phyloP scores from a whole-genome alignment of 92 coral and sea anemone genomes.

The Isaurus tuberculatus region DNA sequence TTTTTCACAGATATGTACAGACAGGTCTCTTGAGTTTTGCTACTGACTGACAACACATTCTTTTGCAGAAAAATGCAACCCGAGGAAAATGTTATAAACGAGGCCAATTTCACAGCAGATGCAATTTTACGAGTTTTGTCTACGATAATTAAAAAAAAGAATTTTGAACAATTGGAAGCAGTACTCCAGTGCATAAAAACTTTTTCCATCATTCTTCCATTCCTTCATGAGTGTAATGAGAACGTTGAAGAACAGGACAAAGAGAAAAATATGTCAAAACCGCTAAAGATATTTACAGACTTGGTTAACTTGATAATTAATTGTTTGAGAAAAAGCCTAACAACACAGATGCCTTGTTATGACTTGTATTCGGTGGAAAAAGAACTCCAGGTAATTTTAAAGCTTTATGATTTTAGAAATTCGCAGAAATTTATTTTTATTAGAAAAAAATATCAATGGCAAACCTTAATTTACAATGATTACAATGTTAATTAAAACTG shows the following conservation, averaged over 20 bases:
- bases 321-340: neutral
- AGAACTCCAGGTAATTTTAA: conserved; percentile 20
- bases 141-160: neutral
- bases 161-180: neutral
- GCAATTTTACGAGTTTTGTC: conserved; percentile 1
- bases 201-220: conserved; percentile 18
- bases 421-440: no score
- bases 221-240: neutral
- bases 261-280: neutral
- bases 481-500: no score
- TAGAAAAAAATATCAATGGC: no score
- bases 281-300: neutral
- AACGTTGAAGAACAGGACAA: neutral
- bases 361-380: neutral
- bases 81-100: conserved; percentile 15
- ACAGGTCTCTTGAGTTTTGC: neutral
- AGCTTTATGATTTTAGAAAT: no score
- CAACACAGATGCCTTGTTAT: neutral
- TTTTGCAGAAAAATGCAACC: conserved; percentile 24
- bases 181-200: conserved; percentile 16
- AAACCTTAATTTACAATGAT: no score
- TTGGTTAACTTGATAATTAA: neutral
- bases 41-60: neutral
- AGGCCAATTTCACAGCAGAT: conserved; percentile 32
- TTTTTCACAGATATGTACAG: no score